phyloP scores from a whole-genome alignment of 64 coral and sea anemone genomes.

The Stichodactyla mertensii region DNA sequence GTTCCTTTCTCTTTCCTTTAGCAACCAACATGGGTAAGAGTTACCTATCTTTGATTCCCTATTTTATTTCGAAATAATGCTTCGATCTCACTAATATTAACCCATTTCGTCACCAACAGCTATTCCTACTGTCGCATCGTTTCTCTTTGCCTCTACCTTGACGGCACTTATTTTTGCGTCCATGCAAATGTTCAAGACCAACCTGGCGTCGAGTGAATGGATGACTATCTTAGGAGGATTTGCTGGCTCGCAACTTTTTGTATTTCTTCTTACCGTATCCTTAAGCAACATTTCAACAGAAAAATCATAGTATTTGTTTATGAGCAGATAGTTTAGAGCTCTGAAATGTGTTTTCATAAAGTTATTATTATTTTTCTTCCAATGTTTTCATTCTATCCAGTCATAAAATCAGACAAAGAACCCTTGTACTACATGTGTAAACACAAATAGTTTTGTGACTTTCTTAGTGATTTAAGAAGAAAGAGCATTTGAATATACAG shows the following conservation, averaged over 20 bases:
- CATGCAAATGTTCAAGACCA: slow-evolving; percentile 97
- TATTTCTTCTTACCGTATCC: slow-evolving; percentile 98
- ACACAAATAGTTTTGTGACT: background rate
- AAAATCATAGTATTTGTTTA: background rate
- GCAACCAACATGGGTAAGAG: slow-evolving; percentile 71
- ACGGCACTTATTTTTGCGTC: slow-evolving; percentile 87
- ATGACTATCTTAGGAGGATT: slow-evolving; percentile 97
- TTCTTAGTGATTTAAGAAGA: background rate
- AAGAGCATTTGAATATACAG: background rate
- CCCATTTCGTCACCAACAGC: slow-evolving; percentile 47
- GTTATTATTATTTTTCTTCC: background rate
- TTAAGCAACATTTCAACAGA: background rate
- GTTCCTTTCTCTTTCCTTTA: slow-evolving; percentile 5
- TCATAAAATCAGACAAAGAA: background rate
- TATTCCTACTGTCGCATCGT: slow-evolving; percentile 81
- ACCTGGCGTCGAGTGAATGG: slow-evolving; percentile 86
- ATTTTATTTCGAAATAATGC: background rate
- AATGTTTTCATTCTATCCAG: background rate
- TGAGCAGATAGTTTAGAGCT: background rate
- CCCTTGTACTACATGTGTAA: background rate
- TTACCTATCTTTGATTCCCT: background rate
- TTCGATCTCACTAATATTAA: slow-evolving; percentile 11
- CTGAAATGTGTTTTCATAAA: background rate
- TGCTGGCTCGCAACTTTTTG: slow-evolving; percentile 87
- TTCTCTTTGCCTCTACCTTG: slow-evolving; percentile 76